These are phyloP conservation scores for Parnassius apollo DNA, from an alignment of 2,888 invertebrate genomes.

Conservation along the genomic window DNA sequence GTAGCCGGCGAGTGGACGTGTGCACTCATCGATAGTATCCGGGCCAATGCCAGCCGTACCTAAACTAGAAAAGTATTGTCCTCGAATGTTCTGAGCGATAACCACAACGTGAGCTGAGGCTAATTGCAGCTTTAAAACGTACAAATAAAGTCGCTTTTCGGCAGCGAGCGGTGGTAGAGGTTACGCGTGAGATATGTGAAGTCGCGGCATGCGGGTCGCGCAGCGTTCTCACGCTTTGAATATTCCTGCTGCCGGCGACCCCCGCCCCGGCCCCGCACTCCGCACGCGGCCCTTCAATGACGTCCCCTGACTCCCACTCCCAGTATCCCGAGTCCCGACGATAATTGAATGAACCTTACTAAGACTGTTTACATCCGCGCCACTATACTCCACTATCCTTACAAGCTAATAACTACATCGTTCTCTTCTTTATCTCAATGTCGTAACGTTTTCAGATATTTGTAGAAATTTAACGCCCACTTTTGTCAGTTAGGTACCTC, in stretches of 20 bases:
- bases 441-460: slow-evolving; percentile 19
- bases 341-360: slow-evolving; percentile 72
- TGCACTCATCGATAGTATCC: slow-evolving; percentile 73
- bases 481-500: slow-evolving; percentile 26
- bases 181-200: slow-evolving; percentile 81
- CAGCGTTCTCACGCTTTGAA: slow-evolving; percentile 81
- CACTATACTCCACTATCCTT: slow-evolving; percentile 41
- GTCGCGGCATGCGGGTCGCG: slow-evolving; percentile 80
- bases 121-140: slow-evolving; percentile 51
- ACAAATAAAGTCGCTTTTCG: slow-evolving; percentile 52
- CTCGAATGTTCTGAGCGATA: slow-evolving; percentile 78
- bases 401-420: slow-evolving; percentile 1
- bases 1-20: slow-evolving; percentile 62
- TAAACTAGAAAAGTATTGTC: slow-evolving; percentile 81
- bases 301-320: slow-evolving; percentile 70
- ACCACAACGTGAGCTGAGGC: slow-evolving; percentile 47
- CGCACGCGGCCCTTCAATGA: slow-evolving; percentile 69
- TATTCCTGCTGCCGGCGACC: slow-evolving; percentile 74
- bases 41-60: slow-evolving; percentile 79
- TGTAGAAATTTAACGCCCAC: slow-evolving; percentile 22
- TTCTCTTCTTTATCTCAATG: slow-evolving; percentile 3
- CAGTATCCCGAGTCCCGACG: slow-evolving; percentile 56
- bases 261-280: slow-evolving; percentile 42
- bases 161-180: slow-evolving; percentile 50
- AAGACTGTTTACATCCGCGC: slow-evolving; percentile 65